phyloP scores from a whole-genome alignment of 2,797 vertebrate species.

The Delichon dasypus region DNA sequence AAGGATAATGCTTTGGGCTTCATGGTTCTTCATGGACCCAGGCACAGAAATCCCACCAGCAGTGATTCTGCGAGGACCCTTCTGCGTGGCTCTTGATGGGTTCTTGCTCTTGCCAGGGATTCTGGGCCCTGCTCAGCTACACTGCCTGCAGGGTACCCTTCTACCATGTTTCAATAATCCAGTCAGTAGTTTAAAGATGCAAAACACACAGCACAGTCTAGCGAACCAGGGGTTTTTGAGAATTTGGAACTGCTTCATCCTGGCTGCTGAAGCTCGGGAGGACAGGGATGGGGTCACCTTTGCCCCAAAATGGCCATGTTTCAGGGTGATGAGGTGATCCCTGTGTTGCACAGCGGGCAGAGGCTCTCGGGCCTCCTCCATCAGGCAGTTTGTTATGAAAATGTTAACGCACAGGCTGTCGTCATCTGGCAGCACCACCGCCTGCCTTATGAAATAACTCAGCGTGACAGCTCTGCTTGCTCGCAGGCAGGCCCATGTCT shows the following conservation, averaged over 20 bases:
- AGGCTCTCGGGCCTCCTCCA: background rate
- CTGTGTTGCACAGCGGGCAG: fast-evolving
- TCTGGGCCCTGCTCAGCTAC: background rate
- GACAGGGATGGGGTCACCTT: background rate
- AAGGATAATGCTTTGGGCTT: background rate
- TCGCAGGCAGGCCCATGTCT: conserved; percentile 14
- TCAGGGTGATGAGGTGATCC: background rate
- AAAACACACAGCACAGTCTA: background rate
- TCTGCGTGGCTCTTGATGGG: background rate
- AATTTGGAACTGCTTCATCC: background rate
- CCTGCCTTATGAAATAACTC: conserved; percentile 24
- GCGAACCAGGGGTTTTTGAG: fast-evolving
- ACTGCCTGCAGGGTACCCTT: background rate
- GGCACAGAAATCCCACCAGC: background rate
- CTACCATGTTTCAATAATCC: background rate
- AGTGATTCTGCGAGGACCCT: fast-evolving
- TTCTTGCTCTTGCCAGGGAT: background rate
- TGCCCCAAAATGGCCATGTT: fast-evolving
- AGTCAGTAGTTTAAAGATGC: background rate
- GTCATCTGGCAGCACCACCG: conserved; percentile 12
- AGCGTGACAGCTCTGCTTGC: background rate
- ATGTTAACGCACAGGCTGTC: background rate
- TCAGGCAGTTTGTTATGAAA: background rate
- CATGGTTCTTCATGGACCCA: background rate
- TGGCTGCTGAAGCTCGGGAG: background rate